phyloP scores from a whole-genome alignment of 2,888 invertebrate species.

The Drosophila mimica region DNA sequence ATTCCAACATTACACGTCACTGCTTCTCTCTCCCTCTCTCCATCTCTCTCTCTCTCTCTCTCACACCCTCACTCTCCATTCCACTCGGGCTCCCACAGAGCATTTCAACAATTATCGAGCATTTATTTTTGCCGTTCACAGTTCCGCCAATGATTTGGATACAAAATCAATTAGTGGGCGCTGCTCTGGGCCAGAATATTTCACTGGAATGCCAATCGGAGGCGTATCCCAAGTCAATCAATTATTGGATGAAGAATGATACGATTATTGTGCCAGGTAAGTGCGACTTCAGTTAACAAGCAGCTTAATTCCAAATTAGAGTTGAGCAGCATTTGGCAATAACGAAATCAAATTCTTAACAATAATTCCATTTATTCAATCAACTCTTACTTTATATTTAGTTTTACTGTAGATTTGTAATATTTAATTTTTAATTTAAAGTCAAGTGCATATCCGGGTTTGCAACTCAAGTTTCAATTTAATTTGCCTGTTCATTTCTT shows the following conservation, averaged over 20 bases:
- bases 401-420: neutral
- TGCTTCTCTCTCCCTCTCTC: neutral
- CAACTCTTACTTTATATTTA: neutral
- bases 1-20: constrained; percentile 36
- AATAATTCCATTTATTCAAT: neutral
- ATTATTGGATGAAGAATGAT: constrained; percentile 89
- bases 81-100: neutral
- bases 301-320: neutral
- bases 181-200: constrained; percentile 88
- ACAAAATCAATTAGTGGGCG: constrained; percentile 90
- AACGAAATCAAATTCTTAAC: neutral
- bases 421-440: neutral
- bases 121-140: constrained; percentile 75
- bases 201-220: constrained; percentile 90
- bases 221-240: constrained; percentile 90
- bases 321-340: neutral
- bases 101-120: constrained; percentile 8
- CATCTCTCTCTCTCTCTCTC: neutral
- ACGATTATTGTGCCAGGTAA: constrained; percentile 88
- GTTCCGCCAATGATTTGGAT: constrained; percentile 91
- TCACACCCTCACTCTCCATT: neutral
- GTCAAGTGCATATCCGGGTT: neutral
- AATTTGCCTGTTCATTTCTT: neutral
- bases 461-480: neutral
- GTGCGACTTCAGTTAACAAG: constrained; percentile 20